Conservation (phyloP, 2,797 vertebrate species). For the Adelosebastes latens region DNA sequence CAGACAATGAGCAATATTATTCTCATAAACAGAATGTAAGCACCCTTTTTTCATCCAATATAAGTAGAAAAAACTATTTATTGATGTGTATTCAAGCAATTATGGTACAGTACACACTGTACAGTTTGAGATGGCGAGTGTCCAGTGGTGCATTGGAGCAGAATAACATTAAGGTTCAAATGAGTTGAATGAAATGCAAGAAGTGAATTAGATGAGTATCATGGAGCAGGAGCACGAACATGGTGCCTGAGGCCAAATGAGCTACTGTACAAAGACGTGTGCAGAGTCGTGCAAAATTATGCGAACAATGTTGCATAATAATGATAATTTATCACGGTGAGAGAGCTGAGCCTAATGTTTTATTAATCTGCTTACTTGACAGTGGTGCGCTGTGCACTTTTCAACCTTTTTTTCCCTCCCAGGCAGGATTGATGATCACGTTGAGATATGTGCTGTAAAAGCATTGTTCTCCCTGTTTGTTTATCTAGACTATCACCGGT, state of each 20-base stretch:
- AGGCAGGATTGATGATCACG: not conserved
- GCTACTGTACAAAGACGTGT: slow-evolving; percentile 47
- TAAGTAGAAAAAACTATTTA: not conserved
- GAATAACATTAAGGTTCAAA: slow-evolving; percentile 44
- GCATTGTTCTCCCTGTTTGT: not conserved
- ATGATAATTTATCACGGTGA: slow-evolving; percentile 24
- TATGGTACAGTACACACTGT: not conserved
- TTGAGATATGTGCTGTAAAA: slow-evolving; percentile 2
- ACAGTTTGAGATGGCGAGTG: slow-evolving; percentile 11
- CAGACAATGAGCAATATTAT: not conserved
- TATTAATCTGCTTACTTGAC: slow-evolving; percentile 52
- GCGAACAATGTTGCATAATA: slow-evolving; percentile 51
- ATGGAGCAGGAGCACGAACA: slow-evolving; percentile 34
- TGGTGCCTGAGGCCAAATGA: slow-evolving; percentile 43
- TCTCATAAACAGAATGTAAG: not conserved
- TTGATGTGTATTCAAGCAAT: slow-evolving; percentile 10
- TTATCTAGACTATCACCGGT: not conserved
- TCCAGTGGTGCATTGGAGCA: slow-evolving; percentile 46
- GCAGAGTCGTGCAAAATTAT: slow-evolving; percentile 35
- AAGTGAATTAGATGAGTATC: slow-evolving; percentile 19
- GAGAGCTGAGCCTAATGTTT: slow-evolving; percentile 46
- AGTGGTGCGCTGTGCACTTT: slow-evolving; percentile 5
- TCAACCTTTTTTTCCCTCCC: not conserved
- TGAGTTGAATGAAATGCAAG: slow-evolving; percentile 46
- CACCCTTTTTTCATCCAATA: not conserved